Base-by-base conservation (phyloP, 2,113 vertebrate species). In the Phocoena phocoena region DNA sequence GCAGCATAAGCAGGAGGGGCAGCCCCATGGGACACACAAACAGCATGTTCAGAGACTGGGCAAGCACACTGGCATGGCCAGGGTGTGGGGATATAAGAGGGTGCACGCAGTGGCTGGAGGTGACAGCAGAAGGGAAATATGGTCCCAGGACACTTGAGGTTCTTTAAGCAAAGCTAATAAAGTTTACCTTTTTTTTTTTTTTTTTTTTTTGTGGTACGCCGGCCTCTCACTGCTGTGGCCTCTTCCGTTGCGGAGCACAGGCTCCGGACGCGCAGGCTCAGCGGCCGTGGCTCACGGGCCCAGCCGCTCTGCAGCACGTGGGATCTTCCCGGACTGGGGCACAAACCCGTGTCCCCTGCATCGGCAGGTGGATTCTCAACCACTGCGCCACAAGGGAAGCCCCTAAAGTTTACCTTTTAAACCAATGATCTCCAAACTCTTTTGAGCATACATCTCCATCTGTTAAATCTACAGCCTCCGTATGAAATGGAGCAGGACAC, bases 401-500 rank as follows among this genome's bases (percentile, higher is more conserved):
- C 47, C 47, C 47, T 25, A 58, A 77, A 8, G 68, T 93, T 81
- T 86, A 90, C 55, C 41, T 63, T 91, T 94, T 86, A 89, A 96
- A 89, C 5, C 14, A 58, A 62, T 44, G 15, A 82, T 25, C 3
- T 60, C n/a, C 17, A 81, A 74, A 94, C 23, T 53, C n/a, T 74
- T 81, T 71, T 25, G 5, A 62, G 62, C 83, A 79, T 79, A 38
- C 3, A 53, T 36, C 28, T 5, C 11, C 53, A 84, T 25, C 26
- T 80, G 50, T 74, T 55, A 36, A 71, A 79, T 73, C 58, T 82
- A 55, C 3, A 81, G 11, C 13, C 14, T 53, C 33, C 8, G 36
- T 33, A 36, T 53, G 74, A 77, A 47, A n/a, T 33, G 74, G 31
- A 77, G 74, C 47, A 77, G 28, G 74, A 44, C 17, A 44, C 28